Evolutionary conservation across 2,797 vertebrate species (phyloP).

Genomic region (Euphonia xanthogaster): DNA sequence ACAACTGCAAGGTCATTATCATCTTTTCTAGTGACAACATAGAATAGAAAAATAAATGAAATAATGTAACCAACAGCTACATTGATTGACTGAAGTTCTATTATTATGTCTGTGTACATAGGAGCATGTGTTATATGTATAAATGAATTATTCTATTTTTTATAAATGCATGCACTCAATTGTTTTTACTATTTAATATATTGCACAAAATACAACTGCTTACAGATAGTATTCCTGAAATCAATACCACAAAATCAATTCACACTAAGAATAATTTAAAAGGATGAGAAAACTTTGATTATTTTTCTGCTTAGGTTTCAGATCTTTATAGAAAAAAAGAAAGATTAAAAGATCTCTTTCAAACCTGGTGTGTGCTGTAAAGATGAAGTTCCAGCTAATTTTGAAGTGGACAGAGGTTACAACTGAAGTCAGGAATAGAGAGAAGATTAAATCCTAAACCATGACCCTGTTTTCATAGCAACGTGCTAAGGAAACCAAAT

Average conservation of each 20-base stretch:
- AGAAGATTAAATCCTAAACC: slow-evolving; percentile 41
- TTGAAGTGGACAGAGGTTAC: slow-evolving; percentile 7
- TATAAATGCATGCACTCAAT: background rate
- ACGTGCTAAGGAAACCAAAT: background rate
- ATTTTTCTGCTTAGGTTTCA: slow-evolving; percentile 41
- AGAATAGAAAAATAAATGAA: background rate
- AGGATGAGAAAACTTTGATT: slow-evolving; percentile 39
- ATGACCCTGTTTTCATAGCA: slow-evolving; percentile 20
- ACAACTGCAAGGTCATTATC: background rate
- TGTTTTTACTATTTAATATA: background rate
- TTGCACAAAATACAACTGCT: background rate
- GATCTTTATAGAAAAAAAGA: background rate
- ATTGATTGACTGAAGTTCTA: background rate
- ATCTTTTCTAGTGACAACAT: background rate
- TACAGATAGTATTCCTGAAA: background rate
- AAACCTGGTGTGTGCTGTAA: background rate
- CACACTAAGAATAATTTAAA: background rate
- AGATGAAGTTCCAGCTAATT: slow-evolving; percentile 16
- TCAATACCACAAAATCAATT: slow-evolving; percentile 32
- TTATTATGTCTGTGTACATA: background rate
- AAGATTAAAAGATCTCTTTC: background rate
- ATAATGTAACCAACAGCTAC: background rate
- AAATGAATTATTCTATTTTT: background rate
- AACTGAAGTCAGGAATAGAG: slow-evolving; percentile 27
- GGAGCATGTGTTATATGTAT: background rate